Evolutionary conservation across 2,888 invertebrate genomes (phyloP), one percentile per base, ranked within the genome.

Genomic region (Chironomus riparius): DNA sequence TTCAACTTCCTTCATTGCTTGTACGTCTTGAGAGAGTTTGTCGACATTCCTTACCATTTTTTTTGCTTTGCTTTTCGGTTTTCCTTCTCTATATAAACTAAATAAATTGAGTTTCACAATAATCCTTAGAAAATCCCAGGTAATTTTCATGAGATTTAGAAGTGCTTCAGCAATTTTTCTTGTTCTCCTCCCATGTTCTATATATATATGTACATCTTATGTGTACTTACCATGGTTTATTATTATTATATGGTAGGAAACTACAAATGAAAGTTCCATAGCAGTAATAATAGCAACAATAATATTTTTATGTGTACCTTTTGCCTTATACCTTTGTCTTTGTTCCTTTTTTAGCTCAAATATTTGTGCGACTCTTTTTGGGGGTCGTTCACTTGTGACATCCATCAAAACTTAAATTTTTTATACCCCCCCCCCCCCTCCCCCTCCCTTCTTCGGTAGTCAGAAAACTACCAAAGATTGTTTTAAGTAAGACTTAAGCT

Each of bases 121-220:
- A 74, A 74, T 74, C 74, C 74, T 47, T 38, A 68, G 68, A 48
- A 74, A 74, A 74, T 74, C 74, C 74, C 74, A 74, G 74, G 74
- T 74, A 74, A 74, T 74, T 74, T 74, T 47, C 68, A 48, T 71
- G 74, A 74, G 68, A 74, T 74, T 74, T 74, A 74, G 74, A 56
- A 56, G 56, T 56, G 56, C 56, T 56, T 56, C 56, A 56, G 18
- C 56, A 56, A 56, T 15, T 18, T 56, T 56, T 56, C 15, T 50
- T 56, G 18, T 7, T 7, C 18, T 56, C 18, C 15, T n/a, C 10
- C 38, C 56, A 18, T 56, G 18, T 15, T 56, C 18, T 56, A 56
- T 18, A 50, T 50, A 15, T 15, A 15, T 56, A 6, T 56, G 56
- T 56, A 56, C 56, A 18, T 56, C 56, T 56, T 18, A 56, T 56